These are phyloP conservation scores for Siphonodentalium dalli DNA, from an alignment of 2,888 invertebrate species.

Conservation along the genomic window DNA sequence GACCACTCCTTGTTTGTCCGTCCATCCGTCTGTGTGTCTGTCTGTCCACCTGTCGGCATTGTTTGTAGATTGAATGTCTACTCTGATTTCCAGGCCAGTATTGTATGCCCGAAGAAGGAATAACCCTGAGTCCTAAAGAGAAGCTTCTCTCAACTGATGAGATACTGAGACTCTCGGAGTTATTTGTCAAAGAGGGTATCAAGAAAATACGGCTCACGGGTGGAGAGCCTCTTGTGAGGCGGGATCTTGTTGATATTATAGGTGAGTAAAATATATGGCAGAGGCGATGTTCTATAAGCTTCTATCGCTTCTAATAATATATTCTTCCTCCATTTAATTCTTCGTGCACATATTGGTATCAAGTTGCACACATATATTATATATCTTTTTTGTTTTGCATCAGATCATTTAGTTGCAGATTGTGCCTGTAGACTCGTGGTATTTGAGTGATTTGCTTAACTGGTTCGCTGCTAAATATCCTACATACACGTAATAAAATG, in stretches of 20 bases:
- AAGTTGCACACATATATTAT: too few species aligned
- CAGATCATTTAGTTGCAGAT: too few species aligned
- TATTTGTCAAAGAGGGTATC: constrained; percentile 90
- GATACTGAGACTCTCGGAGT: constrained; percentile 77
- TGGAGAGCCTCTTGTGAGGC: constrained; percentile 92
- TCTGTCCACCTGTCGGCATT: too few species aligned
- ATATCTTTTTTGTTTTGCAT: too few species aligned
- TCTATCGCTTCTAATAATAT: background rate
- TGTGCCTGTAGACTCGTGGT: too few species aligned
- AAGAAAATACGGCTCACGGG: constrained; percentile 94
- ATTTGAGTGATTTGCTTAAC: too few species aligned
- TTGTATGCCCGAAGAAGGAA: constrained; percentile 98
- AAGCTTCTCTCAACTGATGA: constrained; percentile 83
- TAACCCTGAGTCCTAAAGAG: constrained; percentile 78
- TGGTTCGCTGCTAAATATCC: too few species aligned
- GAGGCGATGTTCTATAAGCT: background rate
- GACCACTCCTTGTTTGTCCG: too few species aligned
- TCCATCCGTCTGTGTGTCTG: too few species aligned
- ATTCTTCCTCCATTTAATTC: too few species aligned
- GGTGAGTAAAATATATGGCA: constrained; percentile 38
- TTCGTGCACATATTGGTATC: too few species aligned
- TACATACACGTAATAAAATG: too few species aligned
- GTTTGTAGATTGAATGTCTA: background rate
- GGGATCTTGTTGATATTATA: constrained; percentile 84
- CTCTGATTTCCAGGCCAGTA: constrained; percentile 78